Conservation (phyloP, 2,113 vertebrate species). For the Edolisoma coerulescens region DNA sequence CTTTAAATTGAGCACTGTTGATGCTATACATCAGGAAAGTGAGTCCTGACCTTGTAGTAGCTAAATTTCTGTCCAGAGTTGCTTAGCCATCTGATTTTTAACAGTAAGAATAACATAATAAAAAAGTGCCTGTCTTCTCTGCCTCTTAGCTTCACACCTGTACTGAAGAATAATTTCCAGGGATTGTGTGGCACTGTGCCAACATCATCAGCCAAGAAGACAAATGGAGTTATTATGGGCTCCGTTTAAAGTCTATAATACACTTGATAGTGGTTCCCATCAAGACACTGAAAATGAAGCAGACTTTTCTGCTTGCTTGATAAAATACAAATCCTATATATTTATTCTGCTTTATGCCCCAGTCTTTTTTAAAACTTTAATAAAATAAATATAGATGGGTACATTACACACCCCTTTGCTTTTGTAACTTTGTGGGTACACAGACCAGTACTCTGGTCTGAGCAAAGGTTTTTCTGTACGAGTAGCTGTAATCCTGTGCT, state of each 20-base stretch:
- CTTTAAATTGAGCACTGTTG: slow-evolving; percentile 47
- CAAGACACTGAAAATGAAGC: background rate
- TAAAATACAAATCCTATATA: background rate
- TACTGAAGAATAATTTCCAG: background rate
- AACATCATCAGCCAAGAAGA: background rate
- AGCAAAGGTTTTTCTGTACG: background rate
- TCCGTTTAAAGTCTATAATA: background rate
- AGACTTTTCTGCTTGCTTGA: background rate
- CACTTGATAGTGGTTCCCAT: background rate
- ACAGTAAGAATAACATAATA: background rate
- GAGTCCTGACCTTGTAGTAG: slow-evolving; percentile 26
- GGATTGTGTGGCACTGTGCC: background rate
- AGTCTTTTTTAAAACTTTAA: background rate
- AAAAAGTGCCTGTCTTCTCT: background rate
- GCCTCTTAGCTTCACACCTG: background rate
- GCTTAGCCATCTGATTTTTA: background rate
- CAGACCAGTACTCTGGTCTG: background rate
- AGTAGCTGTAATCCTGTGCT: background rate
- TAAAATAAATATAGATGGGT: background rate
- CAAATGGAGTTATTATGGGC: background rate
- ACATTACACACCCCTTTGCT: background rate
- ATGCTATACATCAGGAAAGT: slow-evolving; percentile 23
- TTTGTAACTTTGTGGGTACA: background rate
- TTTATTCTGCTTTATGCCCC: background rate
- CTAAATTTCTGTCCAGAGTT: slow-evolving; percentile 31